Conservation (phyloP, 2,888 invertebrate species). For the Horisme vitalbata region DNA sequence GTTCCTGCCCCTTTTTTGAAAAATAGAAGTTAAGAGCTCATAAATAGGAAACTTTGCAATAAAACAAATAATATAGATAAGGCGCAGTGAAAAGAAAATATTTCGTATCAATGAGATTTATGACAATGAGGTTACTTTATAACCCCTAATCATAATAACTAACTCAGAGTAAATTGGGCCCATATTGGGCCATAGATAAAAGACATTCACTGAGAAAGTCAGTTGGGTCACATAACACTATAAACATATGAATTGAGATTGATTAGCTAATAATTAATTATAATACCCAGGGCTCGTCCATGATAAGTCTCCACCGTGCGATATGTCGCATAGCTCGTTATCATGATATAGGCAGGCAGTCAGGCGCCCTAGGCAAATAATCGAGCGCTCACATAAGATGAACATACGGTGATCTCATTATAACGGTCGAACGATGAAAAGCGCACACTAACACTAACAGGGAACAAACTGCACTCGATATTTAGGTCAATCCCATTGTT, state of each 20-base stretch:
- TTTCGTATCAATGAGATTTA: too few species aligned
- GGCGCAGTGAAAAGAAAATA: too few species aligned
- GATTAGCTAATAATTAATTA: too few species aligned
- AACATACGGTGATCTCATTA: slow-evolving; percentile 63
- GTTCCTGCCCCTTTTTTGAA: slow-evolving; percentile 17
- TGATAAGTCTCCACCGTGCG: neutral
- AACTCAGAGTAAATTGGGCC: too few species aligned
- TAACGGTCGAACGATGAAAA: slow-evolving; percentile 58
- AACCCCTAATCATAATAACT: too few species aligned
- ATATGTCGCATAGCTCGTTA: slow-evolving; percentile 41
- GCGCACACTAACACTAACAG: slow-evolving; percentile 48
- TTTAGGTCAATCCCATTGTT: slow-evolving; percentile 60
- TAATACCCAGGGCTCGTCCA: neutral
- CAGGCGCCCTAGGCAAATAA: slow-evolving; percentile 23
- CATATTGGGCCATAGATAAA: too few species aligned
- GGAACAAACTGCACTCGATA: slow-evolving; percentile 52
- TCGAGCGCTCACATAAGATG: slow-evolving; percentile 47
- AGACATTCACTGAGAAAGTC: too few species aligned
- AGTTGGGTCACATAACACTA: too few species aligned
- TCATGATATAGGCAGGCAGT: slow-evolving; percentile 38
- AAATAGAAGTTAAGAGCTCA: slow-evolving; percentile 2
- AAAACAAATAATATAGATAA: too few species aligned
- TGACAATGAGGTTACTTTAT: too few species aligned
- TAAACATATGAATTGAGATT: too few species aligned
- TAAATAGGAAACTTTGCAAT: too few species aligned